Evolutionary conservation across 2,797 vertebrate species (phyloP).

Genomic region (Anniella stebbinsi): DNA sequence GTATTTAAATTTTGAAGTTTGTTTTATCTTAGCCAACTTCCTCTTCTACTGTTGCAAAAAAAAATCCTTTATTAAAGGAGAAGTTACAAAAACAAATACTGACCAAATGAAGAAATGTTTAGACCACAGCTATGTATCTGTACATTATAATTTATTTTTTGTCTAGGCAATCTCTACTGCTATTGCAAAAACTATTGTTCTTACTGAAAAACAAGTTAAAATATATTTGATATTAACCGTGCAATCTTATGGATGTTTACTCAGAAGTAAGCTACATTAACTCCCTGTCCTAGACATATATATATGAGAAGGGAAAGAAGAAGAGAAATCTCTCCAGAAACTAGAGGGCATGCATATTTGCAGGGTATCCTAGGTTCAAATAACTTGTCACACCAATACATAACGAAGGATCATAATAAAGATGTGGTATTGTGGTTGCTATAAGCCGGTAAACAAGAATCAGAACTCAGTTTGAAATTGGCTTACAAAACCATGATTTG

Average conservation of each 20-base stretch:
- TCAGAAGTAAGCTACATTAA: too few relatives aligned
- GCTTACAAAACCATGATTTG: not conserved
- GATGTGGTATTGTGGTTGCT: not conserved
- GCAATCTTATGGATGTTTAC: not conserved
- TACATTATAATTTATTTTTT: not conserved
- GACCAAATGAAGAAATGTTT: not conserved
- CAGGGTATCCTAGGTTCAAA: not conserved
- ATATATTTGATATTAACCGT: not conserved
- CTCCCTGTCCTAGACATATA: not conserved
- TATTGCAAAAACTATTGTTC: not conserved
- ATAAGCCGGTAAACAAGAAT: not conserved
- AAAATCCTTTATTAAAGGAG: not conserved
- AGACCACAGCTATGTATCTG: not conserved
- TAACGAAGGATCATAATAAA: not conserved
- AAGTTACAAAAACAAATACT: not conserved
- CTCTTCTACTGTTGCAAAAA: slow-evolving; percentile 11
- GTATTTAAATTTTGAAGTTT: not conserved
- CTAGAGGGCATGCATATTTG: not conserved
- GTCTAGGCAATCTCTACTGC: not conserved
- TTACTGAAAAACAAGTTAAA: not conserved
- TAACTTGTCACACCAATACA: not conserved
- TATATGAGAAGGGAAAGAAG: not conserved
- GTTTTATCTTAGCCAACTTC: not conserved
- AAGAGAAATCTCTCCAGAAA: not conserved
- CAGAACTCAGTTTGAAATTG: not conserved